Base-by-base conservation (phyloP, 2,888 invertebrate species). In the Erpobdella octoculata region DNA sequence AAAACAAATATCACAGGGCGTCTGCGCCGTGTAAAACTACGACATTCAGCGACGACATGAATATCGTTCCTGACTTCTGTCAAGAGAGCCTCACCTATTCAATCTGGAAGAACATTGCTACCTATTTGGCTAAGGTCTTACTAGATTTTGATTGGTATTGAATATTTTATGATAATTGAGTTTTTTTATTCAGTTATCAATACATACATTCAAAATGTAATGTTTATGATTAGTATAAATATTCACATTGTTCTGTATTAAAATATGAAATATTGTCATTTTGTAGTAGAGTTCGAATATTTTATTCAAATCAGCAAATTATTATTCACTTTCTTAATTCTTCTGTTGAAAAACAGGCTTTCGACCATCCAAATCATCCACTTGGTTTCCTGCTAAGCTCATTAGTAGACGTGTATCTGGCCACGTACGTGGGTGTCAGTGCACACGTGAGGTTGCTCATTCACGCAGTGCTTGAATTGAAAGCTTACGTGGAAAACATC, bases 401-500 rank as follows among this genome's bases (percentile, higher is more conserved):
- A 72, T 81, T 91, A n/a, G 88, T 89, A 0, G 87, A 89, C 76
- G 91, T 90, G 0, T 91, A 90, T 80, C 88, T 89, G 77, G 89
- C 90, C 0, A 89, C 90, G 0, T 91, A 91, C 77, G 89, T 90
- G 0, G 91, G 91, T 0, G 88, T 90, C 0, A 84, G 89, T 36
- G 90, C 90, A 0, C 90, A 91, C 80, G 89, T 90, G 0, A 80
- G 92, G 18, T 84, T 93, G 18, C 86, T 93, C 3, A 88, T 88
- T 73, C 92, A 93, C 79, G 92, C 93, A 0, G 90, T 92, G 61
- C 87, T 87, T 4, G 93, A 93, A 81, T 87, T 92, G 76, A 89
- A 89, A 81, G 91, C 91, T 71, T 80, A 79, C 72, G 77, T 82
- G 9, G 72, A 74, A 6, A 76, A 82, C 38, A 77, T 82, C 18